A percentile compares a stretch with the other conserved stretches of the same genome.
phyloP scores from a whole-genome alignment of 2,888 invertebrate species.

The Atethmia centrago region DNA sequence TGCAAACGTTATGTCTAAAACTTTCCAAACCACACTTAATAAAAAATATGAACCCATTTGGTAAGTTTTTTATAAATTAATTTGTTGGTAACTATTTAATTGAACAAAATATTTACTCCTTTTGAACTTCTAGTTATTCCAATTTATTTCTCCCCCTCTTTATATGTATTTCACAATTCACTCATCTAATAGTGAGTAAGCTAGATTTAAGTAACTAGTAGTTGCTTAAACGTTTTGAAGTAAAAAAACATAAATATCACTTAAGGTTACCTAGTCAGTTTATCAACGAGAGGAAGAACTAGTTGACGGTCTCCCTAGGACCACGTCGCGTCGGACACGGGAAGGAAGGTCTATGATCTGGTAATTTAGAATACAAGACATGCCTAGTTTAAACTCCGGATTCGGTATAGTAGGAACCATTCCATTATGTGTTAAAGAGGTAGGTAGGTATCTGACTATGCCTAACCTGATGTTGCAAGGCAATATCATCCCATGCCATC shows the following conservation, averaged over 20 bases:
- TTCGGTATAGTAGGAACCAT: conserved; percentile 3
- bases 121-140: neutral
- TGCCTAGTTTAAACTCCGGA: conserved; percentile 18
- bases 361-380: conserved; percentile 35
- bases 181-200: neutral
- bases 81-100: neutral
- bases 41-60: conserved; percentile 76
- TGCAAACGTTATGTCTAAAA: conserved; percentile 65
- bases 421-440: conserved; percentile 9
- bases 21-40: conserved; percentile 61
- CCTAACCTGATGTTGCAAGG: neutral
- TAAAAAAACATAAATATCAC: conserved; percentile 27
- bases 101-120: conserved; percentile 4
- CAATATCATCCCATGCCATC: neutral
- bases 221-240: too few relatives aligned
- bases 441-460: neutral
- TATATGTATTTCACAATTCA: neutral
- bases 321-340: conserved; percentile 9
- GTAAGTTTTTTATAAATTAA: conserved; percentile 70
- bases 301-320: conserved; percentile 42
- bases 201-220: neutral
- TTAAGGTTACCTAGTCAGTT: conserved; percentile 8
- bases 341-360: conserved; percentile 45
- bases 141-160: neutral
- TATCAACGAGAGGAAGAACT: conserved; percentile 81